Conservation (phyloP, 2,888 invertebrate species). For the Orthosia gothica region DNA sequence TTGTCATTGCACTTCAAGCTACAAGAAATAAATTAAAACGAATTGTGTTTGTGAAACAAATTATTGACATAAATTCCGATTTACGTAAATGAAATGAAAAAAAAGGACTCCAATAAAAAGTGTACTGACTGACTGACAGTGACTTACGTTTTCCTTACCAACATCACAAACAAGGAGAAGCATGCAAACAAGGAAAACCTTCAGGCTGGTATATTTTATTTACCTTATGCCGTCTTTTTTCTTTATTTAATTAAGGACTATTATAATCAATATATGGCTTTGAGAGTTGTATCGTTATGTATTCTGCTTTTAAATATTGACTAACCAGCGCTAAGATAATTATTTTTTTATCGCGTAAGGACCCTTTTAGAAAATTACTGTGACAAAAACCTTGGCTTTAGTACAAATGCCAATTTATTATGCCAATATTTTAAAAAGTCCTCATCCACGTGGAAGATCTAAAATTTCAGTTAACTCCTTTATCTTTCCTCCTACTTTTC, state of each 20-base stretch:
- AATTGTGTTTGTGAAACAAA: background rate
- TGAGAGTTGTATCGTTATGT: background rate
- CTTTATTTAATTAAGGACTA: background rate
- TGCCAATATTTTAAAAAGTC: background rate
- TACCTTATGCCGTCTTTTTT: background rate
- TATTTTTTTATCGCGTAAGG: background rate
- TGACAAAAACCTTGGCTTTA: background rate
- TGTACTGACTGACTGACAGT: too few species aligned
- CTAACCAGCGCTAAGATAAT: too few species aligned
- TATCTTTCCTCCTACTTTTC: background rate
- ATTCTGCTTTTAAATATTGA: too few species aligned
- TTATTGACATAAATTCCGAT: background rate
- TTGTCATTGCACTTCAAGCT: background rate
- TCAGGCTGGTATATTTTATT: background rate
- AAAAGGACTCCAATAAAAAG: background rate
- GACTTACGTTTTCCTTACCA: background rate
- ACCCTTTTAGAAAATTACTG: background rate
- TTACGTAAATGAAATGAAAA: background rate
- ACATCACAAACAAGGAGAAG: background rate
- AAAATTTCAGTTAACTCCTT: background rate
- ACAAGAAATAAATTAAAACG: background rate
- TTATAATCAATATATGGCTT: background rate
- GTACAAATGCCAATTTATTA: background rate
- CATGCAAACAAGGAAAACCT: slow-evolving; percentile 3
- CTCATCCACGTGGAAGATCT: background rate